Evolutionary conservation across 1,140 invertebrate species (phyloP), one percentile per base, ranked within the genome.

Genomic region (Pectinophora gossypiella): DNA sequence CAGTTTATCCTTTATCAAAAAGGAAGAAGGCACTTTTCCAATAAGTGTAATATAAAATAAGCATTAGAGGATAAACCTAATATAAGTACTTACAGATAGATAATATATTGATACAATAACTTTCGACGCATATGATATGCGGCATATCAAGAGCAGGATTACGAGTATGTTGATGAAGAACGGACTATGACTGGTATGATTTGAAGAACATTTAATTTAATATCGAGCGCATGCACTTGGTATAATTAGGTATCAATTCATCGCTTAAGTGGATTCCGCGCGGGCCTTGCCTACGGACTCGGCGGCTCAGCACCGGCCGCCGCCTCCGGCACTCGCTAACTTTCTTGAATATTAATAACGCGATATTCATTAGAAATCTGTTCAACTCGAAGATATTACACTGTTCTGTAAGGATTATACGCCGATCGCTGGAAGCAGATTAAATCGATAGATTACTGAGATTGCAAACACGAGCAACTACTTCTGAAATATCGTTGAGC

Each of bases 331-430:
- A 21, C 7, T 15, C 16, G 52, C 45, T 9, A 55, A 59, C 35
- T 63, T 61, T 67, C 55, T 62, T 56, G 64, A 72, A 74, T 76
- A 73, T 79, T 72, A 64, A 76, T 79, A 74, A 67, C 72, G 57
- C 62, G 65, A 73, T 77, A 72, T 75, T 71, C 65, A 66, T 52
- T 54, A 62, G 54, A 56, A 62, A 59, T 57, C 62, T 49, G 61
- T 50, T 27, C 46, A 81, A 80, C 62, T 80, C 71, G 54, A 54
- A 44, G 51, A 47, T 61, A 64, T 68, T 68, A 61, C 54, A 49
- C 38, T 40, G 61, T 65, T 72, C 60, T 53, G 71, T 69, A 64
- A 77, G 68, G 80, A 84, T 81, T 84, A 81, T 79, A 74, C 71
- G 65, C 48, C 50, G 44, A 51, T 68, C 57, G 38, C 19, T 48